Conservation (phyloP, 2,888 invertebrate genomes). For the Sturmia bella region DNA sequence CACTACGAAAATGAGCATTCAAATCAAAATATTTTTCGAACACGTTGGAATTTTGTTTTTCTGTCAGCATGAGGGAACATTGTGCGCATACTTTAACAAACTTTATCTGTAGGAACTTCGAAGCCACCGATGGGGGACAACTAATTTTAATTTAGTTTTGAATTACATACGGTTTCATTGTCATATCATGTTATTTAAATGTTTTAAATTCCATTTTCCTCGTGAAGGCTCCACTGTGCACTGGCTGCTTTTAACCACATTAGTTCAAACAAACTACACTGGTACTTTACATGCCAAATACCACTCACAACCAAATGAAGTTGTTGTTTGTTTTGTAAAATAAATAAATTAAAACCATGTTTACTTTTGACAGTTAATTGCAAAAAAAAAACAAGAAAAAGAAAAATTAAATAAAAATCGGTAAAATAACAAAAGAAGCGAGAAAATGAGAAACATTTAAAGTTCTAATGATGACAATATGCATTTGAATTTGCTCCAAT, state of each 20-base stretch:
- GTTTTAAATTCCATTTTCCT: no score
- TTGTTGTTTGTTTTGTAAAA: slow-evolving; percentile 27
- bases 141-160: no score
- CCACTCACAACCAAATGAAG: background rate
- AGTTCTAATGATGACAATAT: slow-evolving; percentile 40
- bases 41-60: no score
- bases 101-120: no score
- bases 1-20: no score
- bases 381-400: slow-evolving; percentile 24
- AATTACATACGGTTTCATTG: no score
- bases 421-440: slow-evolving; percentile 7
- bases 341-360: slow-evolving; percentile 61
- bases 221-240: background rate
- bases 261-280: slow-evolving; percentile 23
- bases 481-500: background rate
- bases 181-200: no score
- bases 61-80: no score
- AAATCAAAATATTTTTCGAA: no score
- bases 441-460: slow-evolving; percentile 50
- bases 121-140: no score
- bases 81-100: no score
- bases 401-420: background rate
- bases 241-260: slow-evolving; percentile 12
- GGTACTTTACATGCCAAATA: slow-evolving; percentile 28
- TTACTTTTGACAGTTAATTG: slow-evolving; percentile 59